A percentile compares a stretch with the other conserved stretches of the same genome.
phyloP scores from a whole-genome alignment of 2,888 invertebrate genomes.

The Campopleginae sp. region DNA sequence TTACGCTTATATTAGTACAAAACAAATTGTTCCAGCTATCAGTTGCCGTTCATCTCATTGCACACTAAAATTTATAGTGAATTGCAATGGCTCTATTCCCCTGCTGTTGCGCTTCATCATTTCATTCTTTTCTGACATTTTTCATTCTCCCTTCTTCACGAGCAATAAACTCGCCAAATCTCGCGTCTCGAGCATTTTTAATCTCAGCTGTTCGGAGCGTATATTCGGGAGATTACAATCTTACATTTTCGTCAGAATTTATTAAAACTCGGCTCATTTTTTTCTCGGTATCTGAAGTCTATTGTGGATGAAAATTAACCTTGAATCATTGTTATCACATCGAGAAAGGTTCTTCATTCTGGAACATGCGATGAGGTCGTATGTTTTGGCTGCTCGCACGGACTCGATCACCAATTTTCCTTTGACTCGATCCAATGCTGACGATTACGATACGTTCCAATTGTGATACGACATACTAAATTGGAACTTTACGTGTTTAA shows the following conservation, averaged over 20 bases:
- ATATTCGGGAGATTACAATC: neutral
- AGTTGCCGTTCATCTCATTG: slow-evolving; percentile 31
- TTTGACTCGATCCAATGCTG: no score
- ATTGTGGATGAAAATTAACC: neutral
- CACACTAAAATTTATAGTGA: slow-evolving; percentile 48
- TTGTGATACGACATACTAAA: no score
- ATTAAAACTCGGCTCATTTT: neutral
- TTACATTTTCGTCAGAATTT: neutral
- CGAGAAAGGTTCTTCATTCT: neutral
- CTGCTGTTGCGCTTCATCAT: slow-evolving; percentile 37
- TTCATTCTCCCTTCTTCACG: neutral
- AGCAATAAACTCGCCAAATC: neutral
- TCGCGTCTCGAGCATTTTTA: neutral
- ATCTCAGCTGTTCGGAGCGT: neutral
- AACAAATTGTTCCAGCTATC: slow-evolving; percentile 47
- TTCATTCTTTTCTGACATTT: slow-evolving; percentile 18
- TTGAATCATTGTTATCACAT: slow-evolving; percentile 10
- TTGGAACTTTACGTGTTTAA: no score
- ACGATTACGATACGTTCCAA: no score
- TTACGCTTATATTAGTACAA: slow-evolving; percentile 52
- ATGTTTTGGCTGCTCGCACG: neutral
- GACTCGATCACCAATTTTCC: no score
- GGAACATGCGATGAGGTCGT: neutral
- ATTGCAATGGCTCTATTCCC: slow-evolving; percentile 46
- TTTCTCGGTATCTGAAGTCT: neutral